These are phyloP conservation scores for Gouania willdenowi DNA, from an alignment of 2,797 vertebrate genomes.

Conservation along the genomic window DNA sequence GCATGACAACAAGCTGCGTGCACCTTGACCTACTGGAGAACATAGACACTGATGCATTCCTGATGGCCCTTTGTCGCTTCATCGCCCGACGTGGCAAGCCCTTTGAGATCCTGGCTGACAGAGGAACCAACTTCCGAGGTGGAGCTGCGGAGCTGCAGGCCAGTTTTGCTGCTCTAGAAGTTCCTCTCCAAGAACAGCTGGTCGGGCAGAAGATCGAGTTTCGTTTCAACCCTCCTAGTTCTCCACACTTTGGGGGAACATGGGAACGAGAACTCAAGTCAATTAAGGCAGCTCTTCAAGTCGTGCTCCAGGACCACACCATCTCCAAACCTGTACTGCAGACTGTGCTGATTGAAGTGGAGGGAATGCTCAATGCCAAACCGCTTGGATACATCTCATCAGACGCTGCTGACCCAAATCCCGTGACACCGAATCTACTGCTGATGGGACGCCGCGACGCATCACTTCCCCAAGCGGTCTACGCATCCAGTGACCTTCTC, in stretches of 20 bases:
- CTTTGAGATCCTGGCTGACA: background rate
- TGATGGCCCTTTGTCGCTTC: background rate
- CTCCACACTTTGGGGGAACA: background rate
- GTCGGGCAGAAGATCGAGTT: no score
- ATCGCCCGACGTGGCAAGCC: background rate
- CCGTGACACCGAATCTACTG: background rate
- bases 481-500: background rate
- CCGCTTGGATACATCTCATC: fast-evolving
- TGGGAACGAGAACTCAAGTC: background rate
- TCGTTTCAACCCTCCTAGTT: background rate
- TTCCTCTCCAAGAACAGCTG: no score
- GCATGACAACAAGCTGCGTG: background rate
- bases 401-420: background rate
- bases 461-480: background rate
- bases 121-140: no score
- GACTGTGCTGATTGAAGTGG: fast-evolving
- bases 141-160: no score
- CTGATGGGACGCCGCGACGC: background rate
- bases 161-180: no score
- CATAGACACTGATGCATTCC: background rate
- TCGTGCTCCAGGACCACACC: fast-evolving
- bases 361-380: background rate
- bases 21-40: background rate
- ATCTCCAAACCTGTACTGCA: background rate
- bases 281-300: background rate